These are phyloP conservation scores for Cichlasoma orientale DNA, from an alignment of 2,797 vertebrate genomes.

Conservation along the genomic window DNA sequence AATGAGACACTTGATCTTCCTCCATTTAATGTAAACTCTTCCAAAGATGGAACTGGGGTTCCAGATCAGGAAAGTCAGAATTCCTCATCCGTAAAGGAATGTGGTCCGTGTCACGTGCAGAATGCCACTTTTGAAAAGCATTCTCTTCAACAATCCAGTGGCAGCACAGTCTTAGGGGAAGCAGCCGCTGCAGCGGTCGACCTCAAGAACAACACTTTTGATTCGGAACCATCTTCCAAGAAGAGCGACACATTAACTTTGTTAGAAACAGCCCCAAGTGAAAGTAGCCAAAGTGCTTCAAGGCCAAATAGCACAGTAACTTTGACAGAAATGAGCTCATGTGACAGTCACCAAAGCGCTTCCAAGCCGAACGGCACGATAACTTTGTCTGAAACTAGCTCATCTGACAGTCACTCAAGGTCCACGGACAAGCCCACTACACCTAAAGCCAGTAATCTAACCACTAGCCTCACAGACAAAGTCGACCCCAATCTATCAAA, in stretches of 20 bases:
- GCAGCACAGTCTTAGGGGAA: background rate
- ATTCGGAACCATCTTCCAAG: constrained; percentile 16
- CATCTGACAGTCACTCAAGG: background rate
- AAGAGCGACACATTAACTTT: background rate
- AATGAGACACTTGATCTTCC: constrained; percentile 46
- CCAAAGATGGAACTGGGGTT: background rate
- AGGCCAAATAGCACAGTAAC: constrained; percentile 19
- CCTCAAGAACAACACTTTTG: constrained; percentile 44
- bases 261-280: background rate
- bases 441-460: constrained; percentile 8
- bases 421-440: background rate
- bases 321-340: background rate
- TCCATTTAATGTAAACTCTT: background rate
- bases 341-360: background rate
- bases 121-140: constrained; percentile 39
- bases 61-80: background rate
- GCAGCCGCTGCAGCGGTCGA: background rate
- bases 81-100: constrained; percentile 1
- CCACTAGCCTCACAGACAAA: constrained; percentile 6
- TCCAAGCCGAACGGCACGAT: constrained; percentile 17
- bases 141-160: constrained; percentile 25
- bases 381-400: constrained; percentile 27
- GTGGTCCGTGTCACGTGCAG: background rate
- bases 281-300: background rate
- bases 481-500: background rate